Evolutionary conservation across 2,888 invertebrate genomes (phyloP), one percentile per base, ranked within the genome.

Genomic region (Falcaria lacertinaria): DNA sequence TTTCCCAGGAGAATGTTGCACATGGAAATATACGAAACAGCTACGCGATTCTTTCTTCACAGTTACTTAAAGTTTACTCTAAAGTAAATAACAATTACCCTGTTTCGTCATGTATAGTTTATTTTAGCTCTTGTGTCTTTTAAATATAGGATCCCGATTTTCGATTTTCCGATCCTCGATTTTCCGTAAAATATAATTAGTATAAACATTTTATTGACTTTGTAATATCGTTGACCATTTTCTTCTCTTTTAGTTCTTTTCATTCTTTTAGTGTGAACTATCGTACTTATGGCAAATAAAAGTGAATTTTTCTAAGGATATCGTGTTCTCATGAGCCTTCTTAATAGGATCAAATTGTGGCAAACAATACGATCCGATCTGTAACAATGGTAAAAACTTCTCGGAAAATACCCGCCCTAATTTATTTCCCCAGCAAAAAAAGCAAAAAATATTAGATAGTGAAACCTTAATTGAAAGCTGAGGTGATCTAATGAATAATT

Each of bases 31-130:
- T 33, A 25, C 22, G 19, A 19, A 15, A 43, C 34, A 43, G 22
- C 38, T 41, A 38, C 34, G 41, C 17, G 40, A 28, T 44, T 32
- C 39, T 40, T 43, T 39, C 25, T 17, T 28, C 34, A n/a, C 28
- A 41, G 47, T 39, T 42, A 33, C 33, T 35, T 40, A 38, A 48
- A 51, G 43, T 58, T 56, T 37, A 37, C 47, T 58, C 56, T 58
- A 48, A 59, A 52, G 38, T 43, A 45, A 41, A 22, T 42, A 17
- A 1, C 33, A 17, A 16, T 15, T 15, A 43, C 43, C 41, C 43
- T 42, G 41, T 45, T 48, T 42, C 38, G 37, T 38, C 35, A 6
- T 13, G 2, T 28, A 3, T 28, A 11, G 13, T 35, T n/a, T n/a
- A n/a, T n/a, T n/a, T n/a, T n/a, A n/a, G 13, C 17, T 16, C 15